Evolutionary conservation across 2,888 invertebrate genomes (phyloP), one percentile per base, ranked within the genome.

Genomic region (Auanema freiburgensis): DNA sequence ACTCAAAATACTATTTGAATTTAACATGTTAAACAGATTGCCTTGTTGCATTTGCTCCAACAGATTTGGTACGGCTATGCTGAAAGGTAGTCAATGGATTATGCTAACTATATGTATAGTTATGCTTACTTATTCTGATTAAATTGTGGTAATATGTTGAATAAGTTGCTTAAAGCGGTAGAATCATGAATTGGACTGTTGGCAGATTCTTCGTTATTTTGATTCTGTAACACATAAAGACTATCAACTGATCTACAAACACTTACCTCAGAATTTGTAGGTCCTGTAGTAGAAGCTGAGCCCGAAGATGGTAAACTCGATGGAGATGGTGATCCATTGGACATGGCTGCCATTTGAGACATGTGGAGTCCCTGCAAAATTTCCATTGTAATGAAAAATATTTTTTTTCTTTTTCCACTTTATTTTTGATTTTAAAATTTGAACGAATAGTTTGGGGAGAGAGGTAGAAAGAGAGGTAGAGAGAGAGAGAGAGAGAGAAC

Each of bases 251-350:
- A 18, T 46, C 21, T 21, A 3, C 3, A 5, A 8, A 5, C 6
- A 46, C 46, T 21, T 40, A 60, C 60, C 54, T 60, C 59, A 18
- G n/a, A 33, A 18, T 56, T 57, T 21, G 23, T 56, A 49, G 41
- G 41, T 21, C 56, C 62, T 16, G 50, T 50, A 16, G 62, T 62
- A n/a, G 62, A 62, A 14, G 62, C 62, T 14, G 62, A 49, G 23
- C 62, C 62, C 41, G 62, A 62, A 21, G 57, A 57, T 3, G 62
- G 62, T 42, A 50, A 57, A 24, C 62, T 62, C 8, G 50, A 57
- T 21, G 62, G 62, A 14, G 56, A 57, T 1, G 62, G 62, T 2
- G 51, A 51, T 12, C 62, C 62, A 49, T 62, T 62, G 5, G 40
- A 33, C 42, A 62, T 49, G 16, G 10, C 33, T 33, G 33, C 24